Percentiles rank a stretch among this genome's conserved stretches.
These are phyloP conservation scores for Ochlodes sylvanus DNA, from an alignment of 2,888 invertebrate genomes.

Conservation along the genomic window DNA sequence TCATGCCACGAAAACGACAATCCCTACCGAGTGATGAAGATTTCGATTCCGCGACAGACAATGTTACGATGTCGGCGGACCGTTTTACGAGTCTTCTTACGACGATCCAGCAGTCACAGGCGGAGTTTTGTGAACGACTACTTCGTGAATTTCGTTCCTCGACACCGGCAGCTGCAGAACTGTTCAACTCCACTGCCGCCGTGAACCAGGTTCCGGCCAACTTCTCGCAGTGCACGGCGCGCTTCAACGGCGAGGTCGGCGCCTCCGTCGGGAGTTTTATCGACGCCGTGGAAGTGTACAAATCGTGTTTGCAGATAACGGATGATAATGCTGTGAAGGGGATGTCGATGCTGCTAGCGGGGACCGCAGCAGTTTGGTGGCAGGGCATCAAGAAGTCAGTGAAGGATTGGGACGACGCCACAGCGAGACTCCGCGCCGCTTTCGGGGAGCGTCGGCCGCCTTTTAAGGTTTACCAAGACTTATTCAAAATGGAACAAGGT, in stretches of 20 bases:
- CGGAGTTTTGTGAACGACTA: neutral
- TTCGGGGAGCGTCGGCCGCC: slow-evolving; percentile 39
- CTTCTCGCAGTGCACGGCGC: slow-evolving; percentile 11
- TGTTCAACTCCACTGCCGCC: slow-evolving; percentile 3
- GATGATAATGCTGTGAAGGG: slow-evolving; percentile 41
- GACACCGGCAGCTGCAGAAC: neutral
- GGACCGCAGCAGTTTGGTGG: slow-evolving; percentile 43
- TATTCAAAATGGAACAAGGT: slow-evolving; percentile 35
- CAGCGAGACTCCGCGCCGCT: slow-evolving; percentile 24
- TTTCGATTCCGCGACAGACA: neutral
- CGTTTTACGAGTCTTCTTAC: slow-evolving; percentile 4
- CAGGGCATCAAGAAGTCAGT: slow-evolving; percentile 35
- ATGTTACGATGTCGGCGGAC: slow-evolving; percentile 1
- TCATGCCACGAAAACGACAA: slow-evolving; percentile 1
- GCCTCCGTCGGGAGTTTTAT: neutral
- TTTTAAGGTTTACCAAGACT: slow-evolving; percentile 37
- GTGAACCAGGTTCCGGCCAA: neutral
- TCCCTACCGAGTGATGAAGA: neutral
- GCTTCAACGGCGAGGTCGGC: neutral
- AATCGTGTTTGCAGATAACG: slow-evolving; percentile 59
- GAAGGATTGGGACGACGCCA: slow-evolving; percentile 36
- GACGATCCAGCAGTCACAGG: neutral
- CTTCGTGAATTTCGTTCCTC: neutral
- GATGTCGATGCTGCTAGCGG: slow-evolving; percentile 36
- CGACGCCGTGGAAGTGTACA: slow-evolving; percentile 39